phyloP scores from a whole-genome alignment of 2,888 invertebrate species.

The Itoplectis maculator region DNA sequence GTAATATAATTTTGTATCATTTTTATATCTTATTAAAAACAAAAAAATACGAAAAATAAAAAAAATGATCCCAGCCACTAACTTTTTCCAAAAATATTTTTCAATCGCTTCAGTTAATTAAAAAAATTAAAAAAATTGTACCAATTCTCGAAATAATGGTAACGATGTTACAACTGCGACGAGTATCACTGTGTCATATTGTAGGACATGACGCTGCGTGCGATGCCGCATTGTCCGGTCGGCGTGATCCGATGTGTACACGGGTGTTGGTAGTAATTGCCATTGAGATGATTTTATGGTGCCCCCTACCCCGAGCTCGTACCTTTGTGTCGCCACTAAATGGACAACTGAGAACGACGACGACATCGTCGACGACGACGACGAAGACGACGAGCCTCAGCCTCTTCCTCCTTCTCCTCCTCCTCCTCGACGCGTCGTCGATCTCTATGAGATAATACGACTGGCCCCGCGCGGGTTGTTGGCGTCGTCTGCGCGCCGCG shows the following conservation, averaged over 20 bases:
- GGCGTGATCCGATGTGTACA: conserved; percentile 50
- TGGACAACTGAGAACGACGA: conserved; percentile 73
- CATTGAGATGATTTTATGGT: conserved; percentile 77
- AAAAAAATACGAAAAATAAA: too few species aligned
- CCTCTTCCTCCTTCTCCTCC: too few species aligned
- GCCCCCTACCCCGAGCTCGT: conserved; percentile 75
- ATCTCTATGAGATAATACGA: conserved; percentile 80
- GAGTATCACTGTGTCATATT: neutral
- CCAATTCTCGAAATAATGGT: neutral
- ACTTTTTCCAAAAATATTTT: too few species aligned
- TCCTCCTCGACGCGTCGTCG: conserved; percentile 66
- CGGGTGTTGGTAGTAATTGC: conserved; percentile 74
- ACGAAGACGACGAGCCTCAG: too few species aligned
- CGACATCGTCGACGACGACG: too few species aligned
- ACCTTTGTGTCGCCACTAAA: conserved; percentile 79
- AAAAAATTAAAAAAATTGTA: neutral
- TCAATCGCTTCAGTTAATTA: too few species aligned
- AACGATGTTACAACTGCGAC: too few species aligned
- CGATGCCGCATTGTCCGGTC: neutral
- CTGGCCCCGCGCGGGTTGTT: conserved; percentile 60
- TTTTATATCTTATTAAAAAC: too few species aligned
- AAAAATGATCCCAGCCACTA: too few species aligned
- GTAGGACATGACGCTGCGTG: neutral
- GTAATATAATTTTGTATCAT: too few species aligned
- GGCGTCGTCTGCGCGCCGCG: conserved; percentile 65